Evolutionary conservation across 2,113 vertebrate genomes (phyloP), one percentile per base, ranked within the genome.

Genomic region (Octodon degus): DNA sequence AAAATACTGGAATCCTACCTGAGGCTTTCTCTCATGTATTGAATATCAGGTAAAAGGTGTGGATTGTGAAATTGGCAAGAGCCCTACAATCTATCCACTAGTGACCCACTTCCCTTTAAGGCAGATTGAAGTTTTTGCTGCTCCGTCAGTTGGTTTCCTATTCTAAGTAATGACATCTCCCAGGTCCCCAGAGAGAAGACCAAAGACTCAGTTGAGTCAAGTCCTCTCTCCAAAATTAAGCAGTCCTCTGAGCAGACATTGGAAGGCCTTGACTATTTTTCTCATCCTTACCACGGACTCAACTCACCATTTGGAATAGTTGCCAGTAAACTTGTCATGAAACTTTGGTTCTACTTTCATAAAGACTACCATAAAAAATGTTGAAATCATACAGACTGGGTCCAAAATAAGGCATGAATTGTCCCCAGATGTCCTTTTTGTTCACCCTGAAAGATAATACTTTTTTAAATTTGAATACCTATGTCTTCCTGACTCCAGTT

Each of bases 341-440:
- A 55, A 88, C 8, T n/a, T 47, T 53, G 84, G 34, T 16, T 89
- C 8, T 19, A 90, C 0, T 74, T 82, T 90, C 53, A 94, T 12
- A 79, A n/a, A 19, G 30, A 5, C 34, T 27, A 74, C 13, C 67
- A 43, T 43, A 40, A 96, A 95, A 90, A 76, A 70, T 50, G 70
- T 43, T 70, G 14, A 81, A 79, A 50, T 50, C 14, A 12, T n/a
- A 58, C 6, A 76, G 16, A 19, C 7, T 22, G 22, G 43, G 7
- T 25, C 27, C 60, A 37, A 94, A 95, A 84, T 80, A 84, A 96
- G 91, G 50, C 20, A 2, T 68, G 89, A 94, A 67, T 55, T 1
- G 4, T 60, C 14, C 2, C 32, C 22, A 65, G 34, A 93, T 30
- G 16, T 94, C 12, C 3, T 37, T 16, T 90, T 62, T 67, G 37